phyloP scores from a whole-genome alignment of 2,888 invertebrate species.

The Pachydiplax longipennis region DNA sequence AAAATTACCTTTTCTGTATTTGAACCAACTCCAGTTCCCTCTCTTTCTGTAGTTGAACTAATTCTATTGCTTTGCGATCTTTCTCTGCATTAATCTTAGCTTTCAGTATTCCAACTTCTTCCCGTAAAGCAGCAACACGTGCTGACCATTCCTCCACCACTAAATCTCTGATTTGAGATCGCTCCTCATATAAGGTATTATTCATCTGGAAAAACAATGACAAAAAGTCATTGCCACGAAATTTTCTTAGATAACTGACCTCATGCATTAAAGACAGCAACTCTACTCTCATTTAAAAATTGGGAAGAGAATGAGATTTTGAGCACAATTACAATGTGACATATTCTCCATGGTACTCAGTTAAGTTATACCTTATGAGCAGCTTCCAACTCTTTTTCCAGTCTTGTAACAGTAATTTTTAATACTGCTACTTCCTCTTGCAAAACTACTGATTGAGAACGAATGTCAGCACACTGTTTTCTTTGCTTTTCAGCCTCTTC shows the following conservation, averaged over 20 bases:
- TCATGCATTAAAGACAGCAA: not conserved
- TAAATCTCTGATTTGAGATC: not conserved
- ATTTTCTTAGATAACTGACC: not conserved
- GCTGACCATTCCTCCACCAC: slow-evolving; percentile 30
- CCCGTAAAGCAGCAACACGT: not conserved
- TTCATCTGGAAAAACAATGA: not conserved
- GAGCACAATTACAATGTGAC: not conserved
- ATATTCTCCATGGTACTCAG: not conserved
- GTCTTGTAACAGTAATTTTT: slow-evolving; percentile 3
- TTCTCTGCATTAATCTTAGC: not conserved
- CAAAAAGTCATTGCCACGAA: not conserved
- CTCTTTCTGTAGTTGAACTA: slow-evolving; percentile 10
- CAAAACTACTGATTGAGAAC: not conserved
- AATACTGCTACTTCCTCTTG: not conserved
- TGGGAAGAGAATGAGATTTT: not conserved
- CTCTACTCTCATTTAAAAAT: not conserved
- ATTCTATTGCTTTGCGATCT: slow-evolving; percentile 5
- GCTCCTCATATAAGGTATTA: not conserved
- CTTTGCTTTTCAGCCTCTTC: slow-evolving; percentile 22
- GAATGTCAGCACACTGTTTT: not conserved
- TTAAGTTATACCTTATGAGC: not conserved
- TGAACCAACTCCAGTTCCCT: slow-evolving; percentile 24
- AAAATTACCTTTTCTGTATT: slow-evolving; percentile 4
- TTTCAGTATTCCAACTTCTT: slow-evolving; percentile 22
- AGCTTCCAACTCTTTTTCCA: slow-evolving; percentile 8